These are phyloP conservation scores for Anoplophora glabripennis DNA, from an alignment of 1,140 invertebrate species.

Conservation along the genomic window DNA sequence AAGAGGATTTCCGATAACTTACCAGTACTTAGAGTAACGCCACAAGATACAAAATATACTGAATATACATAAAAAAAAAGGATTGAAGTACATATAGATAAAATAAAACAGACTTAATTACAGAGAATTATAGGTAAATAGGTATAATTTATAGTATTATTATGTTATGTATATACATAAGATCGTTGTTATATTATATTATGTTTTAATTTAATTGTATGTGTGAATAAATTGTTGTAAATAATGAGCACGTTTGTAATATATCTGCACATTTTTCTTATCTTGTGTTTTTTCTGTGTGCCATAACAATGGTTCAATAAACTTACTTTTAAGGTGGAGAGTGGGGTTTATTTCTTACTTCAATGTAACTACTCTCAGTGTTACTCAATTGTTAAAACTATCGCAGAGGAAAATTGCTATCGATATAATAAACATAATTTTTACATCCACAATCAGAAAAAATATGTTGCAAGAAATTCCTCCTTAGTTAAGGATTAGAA, in stretches of 20 bases:
- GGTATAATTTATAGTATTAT: constrained; percentile 19
- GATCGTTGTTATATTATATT: constrained; percentile 18
- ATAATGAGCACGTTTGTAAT: constrained; percentile 28
- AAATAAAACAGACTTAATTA: constrained; percentile 16
- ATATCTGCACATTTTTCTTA: constrained; percentile 25
- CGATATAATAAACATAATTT: too few species aligned
- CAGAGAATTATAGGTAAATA: constrained; percentile 13
- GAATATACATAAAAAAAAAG: constrained; percentile 7
- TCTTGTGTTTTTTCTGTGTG: constrained; percentile 23
- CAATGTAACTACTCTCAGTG: too few species aligned
- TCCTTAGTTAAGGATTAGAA: too few species aligned
- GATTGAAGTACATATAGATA: constrained; percentile 18
- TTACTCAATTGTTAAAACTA: neutral
- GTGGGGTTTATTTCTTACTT: constrained; percentile 18
- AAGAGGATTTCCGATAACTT: constrained; percentile 22
- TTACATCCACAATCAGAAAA: too few species aligned
- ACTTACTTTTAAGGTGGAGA: constrained; percentile 20
- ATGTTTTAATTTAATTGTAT: constrained; percentile 20
- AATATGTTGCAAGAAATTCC: too few species aligned
- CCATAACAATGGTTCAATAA: constrained; percentile 24
- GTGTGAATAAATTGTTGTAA: constrained; percentile 25
- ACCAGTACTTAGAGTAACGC: constrained; percentile 5
- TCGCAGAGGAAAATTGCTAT: too few species aligned
- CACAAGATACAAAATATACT: constrained; percentile 2
- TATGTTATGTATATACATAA: constrained; percentile 24